Evolutionary conservation across 2,888 invertebrate species (phyloP).

Genomic region (Reticulitermes lucifugus): DNA sequence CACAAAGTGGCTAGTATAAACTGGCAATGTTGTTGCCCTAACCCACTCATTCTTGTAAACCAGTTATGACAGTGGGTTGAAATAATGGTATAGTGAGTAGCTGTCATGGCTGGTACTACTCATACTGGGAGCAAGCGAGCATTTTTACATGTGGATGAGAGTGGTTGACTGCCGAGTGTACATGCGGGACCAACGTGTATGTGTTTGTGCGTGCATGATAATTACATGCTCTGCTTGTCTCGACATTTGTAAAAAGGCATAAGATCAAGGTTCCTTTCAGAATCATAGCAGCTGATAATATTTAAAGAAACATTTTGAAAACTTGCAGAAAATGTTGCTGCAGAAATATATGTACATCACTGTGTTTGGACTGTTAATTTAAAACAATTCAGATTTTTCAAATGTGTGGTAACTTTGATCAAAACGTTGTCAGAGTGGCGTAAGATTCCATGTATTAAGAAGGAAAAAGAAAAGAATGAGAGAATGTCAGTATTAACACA

Average conservation of each 20-base stretch:
- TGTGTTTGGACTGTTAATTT: background rate
- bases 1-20: background rate
- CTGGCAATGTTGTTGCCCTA: slow-evolving; percentile 11
- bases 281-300: background rate
- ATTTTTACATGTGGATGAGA: slow-evolving; percentile 30
- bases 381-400: background rate
- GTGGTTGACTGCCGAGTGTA: slow-evolving; percentile 7
- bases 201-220: slow-evolving; percentile 28
- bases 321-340: no score
- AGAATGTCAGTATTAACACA: background rate
- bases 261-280: slow-evolving; percentile 31
- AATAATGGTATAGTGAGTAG: background rate
- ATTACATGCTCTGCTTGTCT: slow-evolving; percentile 40
- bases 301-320: no score
- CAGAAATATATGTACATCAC: no score
- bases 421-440: slow-evolving; percentile 38
- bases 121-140: slow-evolving; percentile 39
- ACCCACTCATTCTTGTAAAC: slow-evolving; percentile 3
- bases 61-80: slow-evolving; percentile 24
- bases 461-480: background rate
- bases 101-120: slow-evolving; percentile 12
- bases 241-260: background rate
- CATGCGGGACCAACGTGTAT: slow-evolving; percentile 20
- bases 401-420: slow-evolving; percentile 29
- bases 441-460: slow-evolving; percentile 26